Percentiles rank a stretch among this genome's conserved stretches.
These are phyloP conservation scores for Ditylenchus weischeri DNA, from an alignment of 2,888 invertebrate species.

Conservation along the genomic window DNA sequence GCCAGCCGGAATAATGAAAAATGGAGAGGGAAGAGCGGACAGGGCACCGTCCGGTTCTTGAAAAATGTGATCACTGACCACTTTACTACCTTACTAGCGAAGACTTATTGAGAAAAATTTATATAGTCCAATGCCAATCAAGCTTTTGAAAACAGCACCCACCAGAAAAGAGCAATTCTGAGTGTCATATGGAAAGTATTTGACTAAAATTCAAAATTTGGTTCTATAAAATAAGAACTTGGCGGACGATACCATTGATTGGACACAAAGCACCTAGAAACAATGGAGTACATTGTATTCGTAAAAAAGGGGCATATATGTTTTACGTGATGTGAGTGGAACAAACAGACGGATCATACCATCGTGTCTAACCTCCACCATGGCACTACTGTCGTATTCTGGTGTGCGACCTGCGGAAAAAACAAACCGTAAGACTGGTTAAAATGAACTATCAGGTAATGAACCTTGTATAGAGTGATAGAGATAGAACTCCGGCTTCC, in stretches of 20 bases:
- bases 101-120: too few relatives aligned
- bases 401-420: slow-evolving; percentile 49
- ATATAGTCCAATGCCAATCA: too few relatives aligned
- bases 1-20: too few relatives aligned
- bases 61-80: too few relatives aligned
- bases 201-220: slow-evolving; percentile 37
- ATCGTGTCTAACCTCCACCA: slow-evolving; percentile 46
- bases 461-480: slow-evolving; percentile 44
- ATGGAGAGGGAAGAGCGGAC: too few relatives aligned
- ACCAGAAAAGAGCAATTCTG: slow-evolving; percentile 56
- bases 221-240: background rate
- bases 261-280: slow-evolving; percentile 51
- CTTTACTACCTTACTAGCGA: too few relatives aligned
- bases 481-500: slow-evolving; percentile 58
- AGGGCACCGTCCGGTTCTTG: too few relatives aligned
- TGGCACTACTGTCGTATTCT: slow-evolving; percentile 50
- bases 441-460: background rate
- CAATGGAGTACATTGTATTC: too few relatives aligned
- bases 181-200: slow-evolving; percentile 57
- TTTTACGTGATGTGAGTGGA: slow-evolving; percentile 48
- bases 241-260: slow-evolving; percentile 41
- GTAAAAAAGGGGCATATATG: too few relatives aligned
- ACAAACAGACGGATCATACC: slow-evolving; percentile 54
- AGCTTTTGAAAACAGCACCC: slow-evolving; percentile 26
- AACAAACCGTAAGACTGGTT: too few relatives aligned